Base-by-base conservation (phyloP, 2,113 vertebrate genomes). In the Antigone vipio region DNA sequence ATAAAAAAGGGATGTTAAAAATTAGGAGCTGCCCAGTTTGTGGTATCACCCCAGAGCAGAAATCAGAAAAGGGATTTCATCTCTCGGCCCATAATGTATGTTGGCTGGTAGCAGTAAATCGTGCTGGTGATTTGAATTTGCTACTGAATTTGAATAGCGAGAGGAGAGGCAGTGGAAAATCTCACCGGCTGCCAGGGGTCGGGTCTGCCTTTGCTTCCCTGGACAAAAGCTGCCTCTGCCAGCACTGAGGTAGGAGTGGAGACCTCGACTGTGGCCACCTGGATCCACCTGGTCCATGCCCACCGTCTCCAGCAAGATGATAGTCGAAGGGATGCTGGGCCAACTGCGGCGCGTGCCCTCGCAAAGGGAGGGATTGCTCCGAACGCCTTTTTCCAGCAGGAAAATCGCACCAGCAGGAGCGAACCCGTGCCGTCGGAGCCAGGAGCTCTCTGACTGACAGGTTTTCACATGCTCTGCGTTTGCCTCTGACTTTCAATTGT, bases 401-500 rank as follows among this genome's bases (percentile, higher is more conserved):
- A 90, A 55, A 82, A 90, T 72, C 88, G 58, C 73, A 77, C 50
- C 85, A 71, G 91, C 69, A 45, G 82, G 92, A 89, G 55, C 5
- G 5, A 52, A 15, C 4, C 2, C 0, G 23, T 17, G 32, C 62
- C 8, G 7, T 23, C 3, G 3, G 45, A 74, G 85, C 78, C 66
- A 29, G 82, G 62, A 84, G 47, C 67, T 68, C 67, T 58, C 73
- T 67, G 76, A 96, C 52, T 87, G 92, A 87, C 83, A 95, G 89
- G 40, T 95, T 93, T 89, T 85, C 69, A 85, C 77, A 56, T 83
- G 91, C 75, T 76, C 40, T 5, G 49, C 1, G 0, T 72, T 92
- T 49, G 73, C 62, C 62, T 92, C 63, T 94, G 91, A 96, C 91
- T 95, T 97, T 97, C 89, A 95, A 91, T 84, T 2, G 30, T 79